Evolutionary conservation across 2,888 invertebrate genomes (phyloP).

Genomic region (Leucoma salicis): DNA sequence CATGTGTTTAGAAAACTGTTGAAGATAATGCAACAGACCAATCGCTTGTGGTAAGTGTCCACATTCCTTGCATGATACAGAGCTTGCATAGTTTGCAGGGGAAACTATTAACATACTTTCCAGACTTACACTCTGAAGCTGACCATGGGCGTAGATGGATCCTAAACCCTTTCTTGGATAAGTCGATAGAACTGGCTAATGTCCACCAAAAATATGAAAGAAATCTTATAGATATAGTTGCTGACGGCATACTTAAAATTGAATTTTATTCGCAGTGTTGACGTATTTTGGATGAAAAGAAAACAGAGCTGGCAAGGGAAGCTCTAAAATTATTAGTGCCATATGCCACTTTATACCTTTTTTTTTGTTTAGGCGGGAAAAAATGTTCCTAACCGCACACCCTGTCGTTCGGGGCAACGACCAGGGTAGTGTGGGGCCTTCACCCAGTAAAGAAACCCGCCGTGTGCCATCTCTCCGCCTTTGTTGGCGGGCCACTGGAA

Average conservation of each 20-base stretch:
- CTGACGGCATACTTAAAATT: conserved; percentile 36
- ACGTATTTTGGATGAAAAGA: conserved; percentile 34
- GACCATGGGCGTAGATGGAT: conserved; percentile 32
- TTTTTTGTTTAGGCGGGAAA: no score
- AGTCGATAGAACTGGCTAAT: conserved; percentile 31
- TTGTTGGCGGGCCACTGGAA: no score
- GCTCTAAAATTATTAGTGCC: conserved; percentile 30
- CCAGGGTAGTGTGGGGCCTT: no score
- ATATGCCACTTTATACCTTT: no score
- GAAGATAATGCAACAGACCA: conserved; percentile 32
- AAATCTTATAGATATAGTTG: conserved; percentile 31
- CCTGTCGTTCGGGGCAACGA: no score
- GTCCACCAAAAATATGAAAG: conserved; percentile 33
- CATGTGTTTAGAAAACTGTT: conserved; percentile 27
- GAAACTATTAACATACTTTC: conserved; percentile 30
- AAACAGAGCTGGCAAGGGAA: conserved; percentile 31
- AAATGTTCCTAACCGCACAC: no score
- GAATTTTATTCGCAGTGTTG: conserved; percentile 24
- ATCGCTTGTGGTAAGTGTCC: conserved; percentile 28
- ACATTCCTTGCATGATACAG: conserved; percentile 35
- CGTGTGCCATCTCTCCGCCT: no score
- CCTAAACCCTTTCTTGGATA: conserved; percentile 30
- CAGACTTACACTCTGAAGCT: conserved; percentile 29
- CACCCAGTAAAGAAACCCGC: no score
- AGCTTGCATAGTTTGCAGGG: conserved; percentile 25